Evolutionary conservation across 2,113 vertebrate species (phyloP), one percentile per base, ranked within the genome.

Genomic region (Leucopsar rothschildi): DNA sequence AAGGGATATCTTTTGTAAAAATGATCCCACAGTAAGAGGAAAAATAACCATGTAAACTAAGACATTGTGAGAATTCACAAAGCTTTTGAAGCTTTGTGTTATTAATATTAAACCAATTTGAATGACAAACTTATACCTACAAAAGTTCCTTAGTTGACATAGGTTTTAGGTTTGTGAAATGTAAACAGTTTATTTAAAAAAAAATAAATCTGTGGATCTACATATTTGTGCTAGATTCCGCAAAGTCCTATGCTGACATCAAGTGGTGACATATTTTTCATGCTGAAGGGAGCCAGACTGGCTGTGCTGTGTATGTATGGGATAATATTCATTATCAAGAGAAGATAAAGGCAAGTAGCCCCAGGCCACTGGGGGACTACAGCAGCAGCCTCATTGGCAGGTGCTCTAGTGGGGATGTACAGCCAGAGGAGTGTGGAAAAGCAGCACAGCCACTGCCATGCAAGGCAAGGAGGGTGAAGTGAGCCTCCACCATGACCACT

Each of bases 211-310:
- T 76, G 15, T 1, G 1, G 40, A n/a, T 14, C 47, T 1, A 15
- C 18, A 6, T 25, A 24, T 71, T 69, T 47, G 3, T 66, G 47
- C 49, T 55, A 28, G 5, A 27, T 75, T 73, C 55, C 85, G 70
- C 13, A 19, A 94, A 92, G 89, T 66, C 81, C 64, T 93, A 88
- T 90, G 59, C 94, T 92, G 96, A 96, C 95, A 95, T 88, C 97
- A 90, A 94, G 95, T 96, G 97, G 97, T 70, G 84, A 81, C 21
- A 45, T 11, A 27, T 27, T 59, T 76, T 49, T 37, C n/a, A 12
- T 18, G 37, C 59, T 0, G 0, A 64, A 79, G 50, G 45, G 55
- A 80, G 33, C 8, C 80, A 68, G 57, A 8, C 18, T 50, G 49
- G 25, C 49, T 4, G 6, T 29, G 9, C 16, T 25, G 61, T 12